Percentiles rank a stretch among this genome's conserved stretches.
phyloP scores from a whole-genome alignment of 2,797 vertebrate species.

The Tympanoctomys barrerae region DNA sequence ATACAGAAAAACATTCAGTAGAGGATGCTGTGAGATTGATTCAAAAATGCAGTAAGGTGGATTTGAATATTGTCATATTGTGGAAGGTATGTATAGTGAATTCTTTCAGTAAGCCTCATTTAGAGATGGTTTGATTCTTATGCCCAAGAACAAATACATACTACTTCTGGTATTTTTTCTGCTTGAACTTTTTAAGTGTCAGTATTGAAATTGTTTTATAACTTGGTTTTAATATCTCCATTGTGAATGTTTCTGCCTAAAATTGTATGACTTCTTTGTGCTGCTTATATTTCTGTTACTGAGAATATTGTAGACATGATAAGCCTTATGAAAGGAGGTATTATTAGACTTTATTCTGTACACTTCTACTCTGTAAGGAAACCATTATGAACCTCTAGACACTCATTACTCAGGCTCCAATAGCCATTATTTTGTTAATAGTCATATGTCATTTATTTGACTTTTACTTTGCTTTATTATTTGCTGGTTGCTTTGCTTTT shows the following conservation, averaged over 20 bases:
- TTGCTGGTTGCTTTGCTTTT: not conserved
- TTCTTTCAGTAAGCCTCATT: not conserved
- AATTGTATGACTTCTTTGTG: not conserved
- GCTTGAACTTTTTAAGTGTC: slow-evolving; percentile 34
- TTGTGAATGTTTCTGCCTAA: not conserved
- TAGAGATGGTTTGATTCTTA: slow-evolving; percentile 27
- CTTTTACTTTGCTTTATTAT: not conserved
- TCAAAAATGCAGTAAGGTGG: slow-evolving; percentile 94
- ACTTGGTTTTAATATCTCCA: not conserved
- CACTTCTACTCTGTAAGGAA: not conserved
- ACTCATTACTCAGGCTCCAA: not conserved
- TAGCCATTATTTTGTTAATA: not conserved
- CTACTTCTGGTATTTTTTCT: not conserved
- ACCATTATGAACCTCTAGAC: not conserved
- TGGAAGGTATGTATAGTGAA: slow-evolving; percentile 94
- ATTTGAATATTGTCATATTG: slow-evolving; percentile 94
- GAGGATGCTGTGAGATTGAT: slow-evolving; percentile 89
- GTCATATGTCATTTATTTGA: not conserved
- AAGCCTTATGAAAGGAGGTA: slow-evolving; percentile 1
- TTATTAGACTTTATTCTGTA: not conserved
- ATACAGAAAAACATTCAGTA: slow-evolving; percentile 75
- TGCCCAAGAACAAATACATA: slow-evolving; percentile 16
- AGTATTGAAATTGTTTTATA: slow-evolving; percentile 17
- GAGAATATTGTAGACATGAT: slow-evolving; percentile 24
- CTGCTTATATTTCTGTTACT: not conserved